Base-by-base conservation (phyloP, 2,888 invertebrate genomes). In the Epinotia brunnichana region DNA sequence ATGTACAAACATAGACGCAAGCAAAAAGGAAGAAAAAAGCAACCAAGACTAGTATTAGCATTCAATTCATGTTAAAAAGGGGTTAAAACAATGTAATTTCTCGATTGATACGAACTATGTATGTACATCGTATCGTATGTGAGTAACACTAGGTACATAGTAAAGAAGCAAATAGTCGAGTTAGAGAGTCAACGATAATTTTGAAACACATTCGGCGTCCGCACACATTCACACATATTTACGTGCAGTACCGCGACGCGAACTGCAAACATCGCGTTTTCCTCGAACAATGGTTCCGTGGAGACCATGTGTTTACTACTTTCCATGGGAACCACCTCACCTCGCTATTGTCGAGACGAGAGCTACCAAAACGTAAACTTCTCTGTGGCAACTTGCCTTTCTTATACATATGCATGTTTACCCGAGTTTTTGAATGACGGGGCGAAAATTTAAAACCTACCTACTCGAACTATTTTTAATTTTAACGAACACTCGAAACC, bases 241-340 rank as follows among this genome's bases (percentile, higher is more conserved):
- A 61, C 44, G 72, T 24, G 56, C 48, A 24, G 67, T 48, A 39
- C 29, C 56, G 53, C 19, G 48, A n/a, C 64, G 71, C 54, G 67
- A 51, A 51, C 63, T 63, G 73, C 73, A 69, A 73, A 73, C 69
- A 69, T 44, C 24, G 68, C 62, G 21, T 68, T 57, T 56, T 61
- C 63, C 62, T 51, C 68, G 63, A 73, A 73, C 73, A 73, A 73
- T 73, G 41, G 62, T 48, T 35, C 71, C 63, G 57, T 69, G 63
- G 73, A 69, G 68, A 67, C 68, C 73, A 73, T 69, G 69, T 87
- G 87, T 88, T 89, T 86, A 88, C 86, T 85, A 89, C 87, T 90
- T 88, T 89, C 89, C 86, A 89, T 90, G 89, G 84, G 89, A 89
- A 88, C 82, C 78, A 77, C 77, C 79, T 80, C 78, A 77, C 77